Evolutionary conservation across 2,888 invertebrate genomes (phyloP), one percentile per base, ranked within the genome.

Genomic region (Scaptomyza parva): DNA sequence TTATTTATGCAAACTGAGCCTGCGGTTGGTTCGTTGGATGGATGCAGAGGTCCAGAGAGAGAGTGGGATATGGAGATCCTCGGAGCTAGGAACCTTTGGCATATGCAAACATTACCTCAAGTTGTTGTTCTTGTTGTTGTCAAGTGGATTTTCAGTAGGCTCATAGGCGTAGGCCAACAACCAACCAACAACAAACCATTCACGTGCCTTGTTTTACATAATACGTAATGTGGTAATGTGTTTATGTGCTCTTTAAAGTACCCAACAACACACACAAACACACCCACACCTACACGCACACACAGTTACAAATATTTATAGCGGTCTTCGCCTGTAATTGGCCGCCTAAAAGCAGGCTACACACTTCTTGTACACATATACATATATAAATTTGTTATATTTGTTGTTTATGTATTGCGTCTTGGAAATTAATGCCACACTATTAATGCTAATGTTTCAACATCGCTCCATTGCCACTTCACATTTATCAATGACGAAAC

Each of bases 1-100:
- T 89, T 89, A 89, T 89, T 87, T 88, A 88, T 89, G 86, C 84
- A 83, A 78, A 75, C 78, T 72, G 76, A 20, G 61, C 9, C 40
- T 9, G 40, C 14, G 35, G n/a, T n/a, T n/a, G n/a, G n/a, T n/a
- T n/a, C n/a, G n/a, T n/a, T 9, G 17, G 12, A 1, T 12, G 11
- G 20, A n/a, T n/a, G 0, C 6, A n/a, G 7, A 11, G 33, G 39
- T 14, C n/a, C n/a, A n/a, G n/a, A n/a, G n/a, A n/a, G n/a, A n/a
- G n/a, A n/a, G n/a, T n/a, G n/a, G n/a, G n/a, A n/a, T n/a, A n/a
- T n/a, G n/a, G 11, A 11, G 12, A 14, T 43, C 43, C 18, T n/a
- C 9, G 7, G n/a, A 30, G 43, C 44, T 55, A 52, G 28, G 45
- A 39, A n/a, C n/a, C 39, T 47, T 66, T 59, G 62, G 67, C 77